Evolutionary conservation across 2,888 invertebrate species (phyloP), one percentile per base, ranked within the genome.

Genomic region (Hololepta plana): DNA sequence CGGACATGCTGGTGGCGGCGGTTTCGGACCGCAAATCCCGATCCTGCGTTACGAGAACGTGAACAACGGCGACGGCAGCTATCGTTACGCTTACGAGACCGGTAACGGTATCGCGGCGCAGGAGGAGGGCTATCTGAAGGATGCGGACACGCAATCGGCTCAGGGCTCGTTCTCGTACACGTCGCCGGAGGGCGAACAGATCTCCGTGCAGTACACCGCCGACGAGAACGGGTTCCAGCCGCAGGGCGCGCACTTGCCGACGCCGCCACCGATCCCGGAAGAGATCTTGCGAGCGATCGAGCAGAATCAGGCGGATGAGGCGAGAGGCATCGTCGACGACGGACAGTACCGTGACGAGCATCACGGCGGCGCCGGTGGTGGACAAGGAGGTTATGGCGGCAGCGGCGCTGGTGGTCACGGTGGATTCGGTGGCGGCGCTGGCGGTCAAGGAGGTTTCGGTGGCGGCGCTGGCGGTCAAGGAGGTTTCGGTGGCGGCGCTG

Each of bases 61-160:
- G 15, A 68, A 67, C 46, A 65, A 67, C 40, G 67, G 68, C 20
- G 68, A 67, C 38, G 70, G 69, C 25, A 65, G 56, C 42, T 73
- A 73, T 42, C 60, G 63, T 34, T 72, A 64, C 51, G 33, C 24
- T 11, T 72, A 62, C 44, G 68, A 69, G 38, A 34, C 28, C 4
- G 34, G 32, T 5, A 65, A 66, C 37, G 65, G 65, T 3, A 66
- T 64, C 36, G 51, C 54, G 26, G 64, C 59, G 1, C 49, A 63
- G 36, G 66, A 66, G 39, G 49, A 55, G 31, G 65, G 66, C 17
- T 60, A 56, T 32, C 41, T 64, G 26, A 65, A 62, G 44, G 63
- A 63, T 45, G 53, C 59, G 27, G 61, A 61, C 41, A 54, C 55
- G 24, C 60, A 63, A 28, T 51, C 57, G 0, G 65, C 61, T 4